These are phyloP conservation scores for Brachionus asplanchnoidis DNA, from an alignment of 1,140 invertebrate species.

Conservation along the genomic window DNA sequence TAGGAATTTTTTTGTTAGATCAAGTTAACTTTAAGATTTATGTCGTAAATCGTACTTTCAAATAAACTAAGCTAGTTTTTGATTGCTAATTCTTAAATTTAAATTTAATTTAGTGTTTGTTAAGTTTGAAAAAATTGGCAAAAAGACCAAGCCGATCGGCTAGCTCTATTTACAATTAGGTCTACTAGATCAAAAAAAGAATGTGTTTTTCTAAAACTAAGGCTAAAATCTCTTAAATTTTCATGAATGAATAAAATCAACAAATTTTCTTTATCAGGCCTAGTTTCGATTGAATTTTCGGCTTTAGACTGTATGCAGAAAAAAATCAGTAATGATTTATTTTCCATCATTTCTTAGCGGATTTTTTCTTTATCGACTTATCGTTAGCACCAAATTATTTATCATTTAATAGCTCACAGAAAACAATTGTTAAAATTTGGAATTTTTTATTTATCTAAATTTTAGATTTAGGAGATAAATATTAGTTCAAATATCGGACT, in stretches of 20 bases:
- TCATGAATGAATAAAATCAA: background rate
- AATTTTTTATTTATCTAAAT: background rate
- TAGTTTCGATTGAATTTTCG: background rate
- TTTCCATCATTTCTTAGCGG: background rate
- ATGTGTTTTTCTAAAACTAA: background rate
- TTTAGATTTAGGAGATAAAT: background rate
- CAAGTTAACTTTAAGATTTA: background rate
- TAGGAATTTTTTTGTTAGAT: background rate
- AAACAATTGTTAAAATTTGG: background rate
- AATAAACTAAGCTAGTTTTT: background rate
- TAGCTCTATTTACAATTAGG: background rate
- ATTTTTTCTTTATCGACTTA: background rate
- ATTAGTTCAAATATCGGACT: background rate
- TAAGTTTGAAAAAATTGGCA: background rate
- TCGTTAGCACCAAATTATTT: background rate
- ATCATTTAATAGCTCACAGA: background rate
- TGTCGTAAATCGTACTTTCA: background rate
- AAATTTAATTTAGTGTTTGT: background rate
- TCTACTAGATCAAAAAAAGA: background rate
- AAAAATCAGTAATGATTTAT: slow-evolving; percentile 13
- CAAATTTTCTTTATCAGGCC: background rate
- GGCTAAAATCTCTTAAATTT: background rate
- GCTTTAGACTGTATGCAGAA: background rate
- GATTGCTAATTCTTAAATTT: background rate
- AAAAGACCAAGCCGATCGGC: background rate